phyloP scores from a whole-genome alignment of 2,797 vertebrate genomes.

The Benthosema pterotum region DNA sequence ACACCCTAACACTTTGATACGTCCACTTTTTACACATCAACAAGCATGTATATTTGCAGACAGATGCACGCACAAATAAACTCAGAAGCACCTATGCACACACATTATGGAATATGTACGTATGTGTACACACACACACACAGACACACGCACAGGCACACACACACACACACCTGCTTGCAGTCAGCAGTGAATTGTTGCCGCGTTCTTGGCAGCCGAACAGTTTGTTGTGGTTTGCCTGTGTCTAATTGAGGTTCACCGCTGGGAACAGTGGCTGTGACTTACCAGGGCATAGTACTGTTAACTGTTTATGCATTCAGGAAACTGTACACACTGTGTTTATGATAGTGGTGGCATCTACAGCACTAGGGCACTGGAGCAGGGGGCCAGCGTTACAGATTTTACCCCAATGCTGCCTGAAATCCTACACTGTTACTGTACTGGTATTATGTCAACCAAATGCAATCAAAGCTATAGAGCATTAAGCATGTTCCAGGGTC shows the following conservation, averaged over 20 bases:
- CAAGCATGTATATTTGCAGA: no score
- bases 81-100: background rate
- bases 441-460: no score
- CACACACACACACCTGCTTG: slow-evolving; percentile 7
- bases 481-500: no score
- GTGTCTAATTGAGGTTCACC: slow-evolving; percentile 11
- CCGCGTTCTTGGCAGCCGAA: background rate
- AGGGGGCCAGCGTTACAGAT: background rate
- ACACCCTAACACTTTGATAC: no score
- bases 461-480: no score
- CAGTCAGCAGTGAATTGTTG: slow-evolving; percentile 5
- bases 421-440: no score
- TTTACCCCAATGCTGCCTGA: no score
- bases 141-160: slow-evolving; percentile 6
- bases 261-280: background rate
- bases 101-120: background rate
- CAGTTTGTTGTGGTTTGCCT: slow-evolving; percentile 17
- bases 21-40: background rate
- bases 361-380: background rate
- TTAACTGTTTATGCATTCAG: slow-evolving; percentile 12
- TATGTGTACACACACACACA: slow-evolving; percentile 19
- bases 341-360: slow-evolving; percentile 3
- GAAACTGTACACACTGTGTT: slow-evolving; percentile 3
- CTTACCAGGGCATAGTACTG: slow-evolving; percentile 18
- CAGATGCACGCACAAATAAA: background rate